Base-by-base conservation (phyloP, 2,113 vertebrate genomes). In the Trematomus loennbergii region DNA sequence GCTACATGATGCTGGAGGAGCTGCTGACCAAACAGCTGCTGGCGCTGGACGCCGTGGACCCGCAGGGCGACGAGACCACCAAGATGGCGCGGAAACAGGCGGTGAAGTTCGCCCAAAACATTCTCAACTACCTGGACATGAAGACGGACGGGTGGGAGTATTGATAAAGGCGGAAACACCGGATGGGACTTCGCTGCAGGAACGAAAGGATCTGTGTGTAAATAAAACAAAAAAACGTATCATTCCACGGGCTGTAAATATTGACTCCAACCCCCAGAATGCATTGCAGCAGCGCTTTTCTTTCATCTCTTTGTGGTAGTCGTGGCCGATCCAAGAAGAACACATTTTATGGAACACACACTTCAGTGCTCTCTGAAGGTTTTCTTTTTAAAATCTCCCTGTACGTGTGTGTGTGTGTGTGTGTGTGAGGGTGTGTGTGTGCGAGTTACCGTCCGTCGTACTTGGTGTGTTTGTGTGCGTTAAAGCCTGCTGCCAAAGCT, bases 141-240 rank as follows among this genome's bases (percentile, higher is more conserved):
- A 99, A 98, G 90, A 99, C 98, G 0, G 98, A 99, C 71, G 97
- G 98, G 84, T 99, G 97, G 97, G 98, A 99, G 81, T 99, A 99
- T 18, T 94, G 84, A 93, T 17, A 1, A 1, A 0, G n/a, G 9
- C 18, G 46, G 25, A 13, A 15, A 53, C 10, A 8, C 29, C 5
- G 8, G 68, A 18, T 12, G 20, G 33, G 74, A 64, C 20, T 13
- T 55, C 18, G 18, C 71, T 75, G 70, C 69, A 74, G 50, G 54
- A 88, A 55, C 0, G 22, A 74, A 40, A 58, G 72, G 79, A 85
- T 68, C 72, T 59, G 64, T 83, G 16, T 91, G 79, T 88, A 85
- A 71, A 91, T 80, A 45, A 8, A 58, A 58, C 46, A 65, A 63
- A 16, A 64, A 18, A 4, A 20, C 67, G 43, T 75, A 68, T 90